A percentile compares a stretch with the other conserved stretches of the same genome.
Evolutionary conservation across 92 coral and sea anemone genomes (phyloP).

Genomic region (Montipora capitata): DNA sequence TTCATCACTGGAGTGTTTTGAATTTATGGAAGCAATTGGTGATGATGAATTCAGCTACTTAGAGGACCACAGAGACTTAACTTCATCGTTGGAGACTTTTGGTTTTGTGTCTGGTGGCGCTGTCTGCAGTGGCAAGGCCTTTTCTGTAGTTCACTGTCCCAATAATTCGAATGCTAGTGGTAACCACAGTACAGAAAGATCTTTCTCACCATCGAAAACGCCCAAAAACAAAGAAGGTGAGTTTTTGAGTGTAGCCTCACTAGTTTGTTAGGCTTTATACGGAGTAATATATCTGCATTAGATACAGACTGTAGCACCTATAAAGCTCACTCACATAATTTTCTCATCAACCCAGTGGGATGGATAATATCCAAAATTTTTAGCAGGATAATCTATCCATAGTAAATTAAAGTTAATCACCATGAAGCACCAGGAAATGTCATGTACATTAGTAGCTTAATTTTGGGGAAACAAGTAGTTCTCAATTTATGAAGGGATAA

Average conservation of each 20-base stretch:
- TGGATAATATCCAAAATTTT: too few relatives aligned
- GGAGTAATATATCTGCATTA: too few relatives aligned
- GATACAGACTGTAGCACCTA: too few relatives aligned
- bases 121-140: neutral
- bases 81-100: slow-evolving; percentile 85
- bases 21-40: neutral
- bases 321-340: too few relatives aligned
- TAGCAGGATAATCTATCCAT: too few relatives aligned
- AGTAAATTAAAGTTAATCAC: too few relatives aligned
- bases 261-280: too few relatives aligned
- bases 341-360: too few relatives aligned
- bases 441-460: too few relatives aligned
- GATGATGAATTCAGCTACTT: neutral
- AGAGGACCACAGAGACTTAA: slow-evolving; percentile 47
- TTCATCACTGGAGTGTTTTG: slow-evolving; percentile 82
- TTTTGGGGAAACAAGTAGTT: too few relatives aligned
- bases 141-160: slow-evolving; percentile 35
- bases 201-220: slow-evolving; percentile 72
- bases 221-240: slow-evolving; percentile 58
- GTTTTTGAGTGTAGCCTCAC: neutral
- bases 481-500: too few relatives aligned
- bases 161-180: slow-evolving; percentile 30
- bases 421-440: too few relatives aligned
- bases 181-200: slow-evolving; percentile 36
- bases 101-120: neutral